Evolutionary conservation across 2,888 invertebrate genomes (phyloP), one percentile per base, ranked within the genome.

Genomic region (Eristalinus aeneus): DNA sequence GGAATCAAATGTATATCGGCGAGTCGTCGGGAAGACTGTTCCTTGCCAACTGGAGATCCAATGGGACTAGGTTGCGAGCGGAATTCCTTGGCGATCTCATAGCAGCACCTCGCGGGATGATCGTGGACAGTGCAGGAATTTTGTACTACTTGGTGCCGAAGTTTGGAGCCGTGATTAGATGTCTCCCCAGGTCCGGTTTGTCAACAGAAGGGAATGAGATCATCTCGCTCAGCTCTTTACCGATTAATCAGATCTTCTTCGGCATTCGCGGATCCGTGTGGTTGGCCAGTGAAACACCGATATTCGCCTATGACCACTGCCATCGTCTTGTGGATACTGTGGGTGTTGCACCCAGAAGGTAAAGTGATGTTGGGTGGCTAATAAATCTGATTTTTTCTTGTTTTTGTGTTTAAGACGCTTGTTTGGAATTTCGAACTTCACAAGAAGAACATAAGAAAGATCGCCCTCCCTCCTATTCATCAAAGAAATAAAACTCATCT

Each of bases 181-280:
- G 90, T 16, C 76, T 88, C 2, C 88, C 89, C 5, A 76, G 88
- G 3, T 88, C 89, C 12, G 91, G 91, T 64, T 82, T 92, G 5
- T 90, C 91, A 0, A 88, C 91, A 0, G 91, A 91, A 72, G 90
- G 91, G 60, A 91, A 91, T 73, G 91, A 91, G 87, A 91, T 92
- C 65, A 90, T 92, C 20, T 91, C 91, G 46, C 73, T 92, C 54
- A 92, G 91, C 10, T 90, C 92, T 1, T 90, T 90, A 74, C 91
- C 91, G 74, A 90, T 92, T 34, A 91, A 91, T 75, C 92, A 92
- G 86, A 90, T 92, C 76, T 92, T 92, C 68, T 90, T 91, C 53
- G 91, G 90, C 1, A 83, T 76, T 2, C 89, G 90, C 10, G 90
- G 89, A 10, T 90, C 90, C 0, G 89, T 92, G 9, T 92, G 91